Base-by-base conservation (phyloP, 2,113 vertebrate species). In the Psephotus haematonotus region DNA sequence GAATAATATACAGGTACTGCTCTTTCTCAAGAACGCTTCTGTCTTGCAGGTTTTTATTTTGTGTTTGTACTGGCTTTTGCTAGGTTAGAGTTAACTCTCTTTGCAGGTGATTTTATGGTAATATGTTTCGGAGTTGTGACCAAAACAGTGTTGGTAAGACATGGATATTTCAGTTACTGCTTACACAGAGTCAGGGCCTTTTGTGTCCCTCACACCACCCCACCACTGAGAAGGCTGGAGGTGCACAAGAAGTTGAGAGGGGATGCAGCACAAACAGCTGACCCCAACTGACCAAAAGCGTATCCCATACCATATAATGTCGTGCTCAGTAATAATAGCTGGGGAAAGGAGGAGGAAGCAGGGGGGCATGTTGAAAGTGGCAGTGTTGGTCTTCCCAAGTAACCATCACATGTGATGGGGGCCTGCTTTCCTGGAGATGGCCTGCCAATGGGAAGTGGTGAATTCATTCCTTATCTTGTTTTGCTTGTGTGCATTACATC, bases 391-490 rank as follows among this genome's bases (percentile, higher is more conserved):
- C 53, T 74, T 85, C 17, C 10, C 15, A 62, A 79, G 29, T 82
- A 23, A 29, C 8, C 0, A 0, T 39, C 57, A 11, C 0, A 2
- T 0, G 2, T 78, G 62, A 43, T 6, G 23, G 37, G 64, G 13
- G 43, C 33, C n/a, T 65, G 23, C 65, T 90, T 33, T 85, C 55
- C 46, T 70, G 41, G 49, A 13, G 23, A 15, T 52, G 70, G 33
- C 39, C 59, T 84, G 60, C 39, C 6, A 0, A 4, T 31, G 18
- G 52, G 43, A 67, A 52, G 37, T 9, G 6, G 13, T 47, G 37
- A 75, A 70, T 52, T 0, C 59, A 85, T 88, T 64, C 19, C 43
- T 64, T 59, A 2, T 14, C 4, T 44, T 65, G 49, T 13, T 69
- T 92, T 29, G 19, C 24, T 50, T 92, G 11, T 3, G 7, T 65